phyloP scores from a whole-genome alignment of 1,140 invertebrate genomes.

The Musca domestica region DNA sequence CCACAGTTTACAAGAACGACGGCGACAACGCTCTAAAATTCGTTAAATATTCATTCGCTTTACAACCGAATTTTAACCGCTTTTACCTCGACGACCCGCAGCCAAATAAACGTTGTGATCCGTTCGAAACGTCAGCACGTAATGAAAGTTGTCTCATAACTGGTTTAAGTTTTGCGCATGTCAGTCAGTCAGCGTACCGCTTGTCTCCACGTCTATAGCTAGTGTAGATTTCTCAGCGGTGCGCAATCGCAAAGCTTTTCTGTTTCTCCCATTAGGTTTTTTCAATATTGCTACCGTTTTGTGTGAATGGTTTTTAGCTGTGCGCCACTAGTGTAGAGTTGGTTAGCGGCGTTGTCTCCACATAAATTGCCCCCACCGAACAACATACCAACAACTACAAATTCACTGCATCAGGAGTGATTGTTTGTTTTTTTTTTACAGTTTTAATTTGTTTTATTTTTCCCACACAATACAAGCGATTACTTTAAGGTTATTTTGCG shows the following conservation, averaged over 20 bases:
- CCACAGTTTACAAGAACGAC: not conserved
- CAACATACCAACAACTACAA: not conserved
- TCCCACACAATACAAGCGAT: not conserved
- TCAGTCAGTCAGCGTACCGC: not conserved
- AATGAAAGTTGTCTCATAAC: slow-evolving; percentile 54
- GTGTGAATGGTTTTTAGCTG: not conserved
- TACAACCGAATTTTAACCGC: slow-evolving; percentile 3
- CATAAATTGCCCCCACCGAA: no score
- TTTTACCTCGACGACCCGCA: not conserved
- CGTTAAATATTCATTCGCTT: not conserved
- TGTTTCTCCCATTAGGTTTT: slow-evolving; percentile 7
- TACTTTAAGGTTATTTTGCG: slow-evolving; percentile 4
- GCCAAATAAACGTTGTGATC: not conserved
- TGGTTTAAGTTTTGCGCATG: slow-evolving; percentile 39
- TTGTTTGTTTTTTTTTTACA: slow-evolving; percentile 12
- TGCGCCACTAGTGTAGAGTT: not conserved
- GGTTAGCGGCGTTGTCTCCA: no score
- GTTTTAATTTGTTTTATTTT: slow-evolving; percentile 20
- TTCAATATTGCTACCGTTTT: not conserved
- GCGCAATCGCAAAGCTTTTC: slow-evolving; percentile 16
- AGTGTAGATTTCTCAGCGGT: slow-evolving; percentile 1
- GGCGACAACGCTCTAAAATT: not conserved
- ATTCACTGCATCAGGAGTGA: slow-evolving; percentile 16
- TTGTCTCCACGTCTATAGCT: not conserved
- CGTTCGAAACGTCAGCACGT: slow-evolving; percentile 42